Evolutionary conservation across 1,140 invertebrate species (phyloP).

Genomic region (Drosophila malerkotliana): DNA sequence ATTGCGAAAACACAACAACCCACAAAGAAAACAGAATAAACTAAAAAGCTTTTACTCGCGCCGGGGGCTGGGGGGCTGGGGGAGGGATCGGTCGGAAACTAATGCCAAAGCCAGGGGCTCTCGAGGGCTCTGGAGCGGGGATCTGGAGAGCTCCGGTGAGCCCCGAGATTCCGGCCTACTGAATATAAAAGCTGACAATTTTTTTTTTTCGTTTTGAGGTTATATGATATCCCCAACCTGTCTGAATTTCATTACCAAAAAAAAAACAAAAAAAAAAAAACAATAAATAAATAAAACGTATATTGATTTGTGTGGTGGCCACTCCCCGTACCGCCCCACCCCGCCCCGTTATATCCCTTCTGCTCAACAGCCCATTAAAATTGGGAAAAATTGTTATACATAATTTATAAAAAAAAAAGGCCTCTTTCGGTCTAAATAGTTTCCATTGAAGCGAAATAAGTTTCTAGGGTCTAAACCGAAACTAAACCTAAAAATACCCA

Average conservation of each 20-base stretch:
- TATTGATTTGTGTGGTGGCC: slow-evolving; percentile 38
- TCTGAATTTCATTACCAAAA: slow-evolving; percentile 12
- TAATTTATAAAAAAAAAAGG: slow-evolving; percentile 58
- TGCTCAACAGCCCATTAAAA: slow-evolving; percentile 38
- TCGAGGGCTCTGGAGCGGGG: not conserved
- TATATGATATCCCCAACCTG: slow-evolving; percentile 18
- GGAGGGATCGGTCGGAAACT: slow-evolving; percentile 8
- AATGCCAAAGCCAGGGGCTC: slow-evolving; percentile 13
- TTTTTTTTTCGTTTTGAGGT: slow-evolving; percentile 17
- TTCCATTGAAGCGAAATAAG: slow-evolving; percentile 39
- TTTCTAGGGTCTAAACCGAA: not conserved
- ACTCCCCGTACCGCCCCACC: not conserved
- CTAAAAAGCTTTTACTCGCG: slow-evolving; percentile 37
- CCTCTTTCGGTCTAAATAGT: slow-evolving; percentile 28
- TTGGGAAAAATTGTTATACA: slow-evolving; percentile 37
- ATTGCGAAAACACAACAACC: slow-evolving; percentile 51
- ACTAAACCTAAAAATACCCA: slow-evolving; percentile 26
- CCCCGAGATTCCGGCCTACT: slow-evolving; percentile 9
- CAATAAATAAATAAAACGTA: not conserved
- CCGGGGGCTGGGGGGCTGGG: not conserved
- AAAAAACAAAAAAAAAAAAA: not conserved
- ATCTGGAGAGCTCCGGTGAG: not conserved
- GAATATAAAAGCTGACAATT: slow-evolving; percentile 35
- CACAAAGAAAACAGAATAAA: slow-evolving; percentile 24
- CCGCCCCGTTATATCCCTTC: not conserved